Base-by-base conservation (phyloP, 2,888 invertebrate genomes). In the Scaptomyza caliginosa region DNA sequence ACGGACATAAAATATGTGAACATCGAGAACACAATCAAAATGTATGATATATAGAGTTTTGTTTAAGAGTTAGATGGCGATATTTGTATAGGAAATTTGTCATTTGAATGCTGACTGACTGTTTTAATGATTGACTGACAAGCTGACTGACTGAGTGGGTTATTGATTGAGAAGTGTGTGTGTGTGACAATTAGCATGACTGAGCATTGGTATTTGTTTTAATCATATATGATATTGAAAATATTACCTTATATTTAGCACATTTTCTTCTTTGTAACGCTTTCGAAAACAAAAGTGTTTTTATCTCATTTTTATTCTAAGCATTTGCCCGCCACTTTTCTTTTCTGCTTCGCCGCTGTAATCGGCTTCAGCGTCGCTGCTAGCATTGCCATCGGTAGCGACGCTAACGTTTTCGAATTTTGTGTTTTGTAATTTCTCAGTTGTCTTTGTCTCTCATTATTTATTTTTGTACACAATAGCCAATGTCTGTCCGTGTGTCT, bases 401-500 rank as follows among this genome's bases (percentile, higher is more conserved):
- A 3, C 16, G 26, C 16, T 11, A 30, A 30, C 24, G 7, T 34
- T 56, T 39, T 63, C 36, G 57, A 40, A 32, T 48, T 51, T 51
- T 36, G 21, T 36, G 21, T 28, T 56, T 55, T 62, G 51, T 26
- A 59, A 54, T 69, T 59, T 59, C 54, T 49, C 38, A 65, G 46
- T 56, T 57, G 40, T 51, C 40, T 57, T 42, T 65, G 55, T 64
- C 66, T 63, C 65, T 62, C 70, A 62, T 57, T 68, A 72, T 73
- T 73, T 73, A 66, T 85, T 67, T 77, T 67, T 43, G 60, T 69
- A 73, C 73, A 70, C 74, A 77, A 86, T 68, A 39, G 62, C 58
- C 13, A 13, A 17, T 23, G 45, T 60, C 46, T n/a, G 51, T 51
- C 60, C 54, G 49, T 43, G 19, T 46, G 58, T 54, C 56, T 65